Base-by-base conservation (phyloP, 2,113 vertebrate species). In the Podocnemis expansa region DNA sequence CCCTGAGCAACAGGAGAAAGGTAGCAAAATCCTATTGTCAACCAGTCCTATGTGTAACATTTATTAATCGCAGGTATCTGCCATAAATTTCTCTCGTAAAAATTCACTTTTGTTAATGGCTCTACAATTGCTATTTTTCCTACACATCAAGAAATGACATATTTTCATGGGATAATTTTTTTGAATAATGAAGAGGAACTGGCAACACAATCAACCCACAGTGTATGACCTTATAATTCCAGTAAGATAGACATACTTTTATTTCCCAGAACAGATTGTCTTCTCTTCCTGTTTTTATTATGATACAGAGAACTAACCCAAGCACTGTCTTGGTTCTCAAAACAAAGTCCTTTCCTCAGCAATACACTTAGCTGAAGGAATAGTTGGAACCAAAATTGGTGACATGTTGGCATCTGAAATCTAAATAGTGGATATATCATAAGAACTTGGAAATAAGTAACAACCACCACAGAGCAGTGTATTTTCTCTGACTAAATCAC, bases 201-300 rank as follows among this genome's bases (percentile, higher is more conserved):
- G 82, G 58, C 70, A 85, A 81, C 73, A 89, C 82, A 93, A 47
- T 47, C 80, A 43, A 38, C 93, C 90, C 88, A 63, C 47, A 51
- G 38, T 9, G 29, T 58, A 67, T n/a, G 79, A 80, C 43, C 11
- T 43, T 76, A 45, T 25, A 76, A 45, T 76, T 43, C 43, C 41
- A 14, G 73, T 45, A 41, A 80, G 43, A 19, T 27, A 91, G 34
- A 73, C 87, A 88, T 83, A 85, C 24, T 63, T 93, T 82, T 85
- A 55, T 70, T 56, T 79, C 84, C 84, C 88, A 87, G 38, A 82
- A 45, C 80, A 82, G 81, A 91, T 93, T 93, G 93, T 85, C 56
- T 29, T 82, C 82, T 54, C 24, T 93, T 92, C 82, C 73, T 83
- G 10, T 85, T 92, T 75, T 58, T 82, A 88, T 78, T 94, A 94